A percentile compares a stretch with the other conserved stretches of the same genome.
Conservation (phyloP, 2,888 invertebrate genomes). For the Heliconius hortense region DNA sequence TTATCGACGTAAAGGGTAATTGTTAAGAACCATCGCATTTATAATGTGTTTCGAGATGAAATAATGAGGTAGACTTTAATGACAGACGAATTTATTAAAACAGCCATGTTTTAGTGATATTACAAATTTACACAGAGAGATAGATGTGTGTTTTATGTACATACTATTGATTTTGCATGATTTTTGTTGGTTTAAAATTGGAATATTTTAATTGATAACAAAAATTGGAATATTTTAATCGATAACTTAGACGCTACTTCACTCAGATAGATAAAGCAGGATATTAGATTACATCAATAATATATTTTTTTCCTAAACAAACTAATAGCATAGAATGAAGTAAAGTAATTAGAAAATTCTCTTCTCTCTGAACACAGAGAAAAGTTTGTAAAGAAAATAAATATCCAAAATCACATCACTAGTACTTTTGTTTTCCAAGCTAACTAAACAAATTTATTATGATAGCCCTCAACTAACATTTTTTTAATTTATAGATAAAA, state of each 20-base stretch:
- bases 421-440: not conserved
- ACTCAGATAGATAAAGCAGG: no score
- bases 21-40: conserved; percentile 50
- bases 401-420: not conserved
- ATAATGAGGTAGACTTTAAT: conserved; percentile 55
- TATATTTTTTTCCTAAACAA: no score
- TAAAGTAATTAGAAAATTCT: no score
- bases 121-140: conserved; percentile 6
- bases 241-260: no score
- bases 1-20: conserved; percentile 74
- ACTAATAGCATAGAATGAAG: no score
- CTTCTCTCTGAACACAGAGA: no score
- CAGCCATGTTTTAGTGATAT: conserved; percentile 23
- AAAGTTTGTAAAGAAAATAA: no score
- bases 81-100: conserved; percentile 39
- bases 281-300: no score
- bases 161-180: not conserved
- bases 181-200: not conserved
- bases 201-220: not conserved
- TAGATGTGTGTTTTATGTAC: not conserved
- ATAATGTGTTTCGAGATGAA: conserved; percentile 60
- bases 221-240: not conserved
- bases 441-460: not conserved
- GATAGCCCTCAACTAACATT: not conserved
- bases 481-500: conserved; percentile 12